Evolutionary conservation across 2,888 invertebrate species (phyloP).

Genomic region (Microctonus brassicae): DNA sequence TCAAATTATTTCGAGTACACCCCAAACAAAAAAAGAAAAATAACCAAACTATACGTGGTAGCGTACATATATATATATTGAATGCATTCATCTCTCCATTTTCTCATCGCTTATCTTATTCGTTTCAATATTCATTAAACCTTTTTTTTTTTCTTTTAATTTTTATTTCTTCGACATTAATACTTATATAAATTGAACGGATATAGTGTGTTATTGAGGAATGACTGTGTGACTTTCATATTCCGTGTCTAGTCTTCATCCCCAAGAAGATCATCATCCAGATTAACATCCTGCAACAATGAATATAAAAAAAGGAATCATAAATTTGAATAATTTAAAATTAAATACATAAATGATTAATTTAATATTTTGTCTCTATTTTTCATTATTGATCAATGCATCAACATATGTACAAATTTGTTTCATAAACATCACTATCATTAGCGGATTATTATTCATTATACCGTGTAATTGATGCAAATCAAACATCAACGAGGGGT

Average conservation of each 20-base stretch:
- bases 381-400: background rate
- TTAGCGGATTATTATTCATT: conserved; percentile 48
- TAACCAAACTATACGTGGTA: too few species aligned
- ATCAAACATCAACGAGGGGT: conserved; percentile 34
- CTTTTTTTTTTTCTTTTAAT: background rate
- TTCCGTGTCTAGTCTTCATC: conserved; percentile 68
- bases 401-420: background rate
- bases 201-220: conserved; percentile 39
- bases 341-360: background rate
- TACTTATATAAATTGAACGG: conserved; percentile 41
- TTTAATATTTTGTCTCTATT: background rate
- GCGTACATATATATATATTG: too few species aligned
- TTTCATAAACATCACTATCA: conserved; percentile 45
- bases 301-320: conserved; percentile 28
- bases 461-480: conserved; percentile 55
- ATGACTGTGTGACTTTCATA: conserved; percentile 39
- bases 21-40: conserved; percentile 14
- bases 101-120: background rate
- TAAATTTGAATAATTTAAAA: background rate
- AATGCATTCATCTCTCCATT: background rate
- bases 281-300: conserved; percentile 77
- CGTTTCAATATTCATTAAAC: too few species aligned
- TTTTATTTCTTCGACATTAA: conserved; percentile 34
- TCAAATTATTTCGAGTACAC: conserved; percentile 28
- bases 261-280: conserved; percentile 80